phyloP scores from a whole-genome alignment of 2,797 vertebrate species.

The Hoplostethus mediterraneus region DNA sequence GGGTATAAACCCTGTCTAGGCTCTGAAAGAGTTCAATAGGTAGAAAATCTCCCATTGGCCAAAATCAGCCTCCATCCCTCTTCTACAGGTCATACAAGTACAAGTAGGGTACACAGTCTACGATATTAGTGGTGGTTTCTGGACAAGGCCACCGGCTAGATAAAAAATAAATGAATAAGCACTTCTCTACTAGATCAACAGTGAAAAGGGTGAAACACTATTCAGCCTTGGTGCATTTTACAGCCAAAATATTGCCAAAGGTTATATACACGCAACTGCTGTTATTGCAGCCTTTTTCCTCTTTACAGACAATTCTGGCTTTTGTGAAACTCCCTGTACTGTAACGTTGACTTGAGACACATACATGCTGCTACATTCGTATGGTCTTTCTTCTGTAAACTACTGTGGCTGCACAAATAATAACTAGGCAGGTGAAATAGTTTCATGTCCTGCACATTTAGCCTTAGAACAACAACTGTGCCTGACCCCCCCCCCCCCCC shows the following conservation, averaged over 20 bases:
- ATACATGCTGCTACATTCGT: not conserved
- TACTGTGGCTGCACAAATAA: too few species aligned
- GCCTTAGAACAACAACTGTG: not conserved
- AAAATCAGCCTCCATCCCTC: not conserved
- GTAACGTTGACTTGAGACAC: not conserved
- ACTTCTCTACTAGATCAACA: not conserved
- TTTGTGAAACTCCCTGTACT: not conserved
- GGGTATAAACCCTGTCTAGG: not conserved
- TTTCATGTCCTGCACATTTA: not conserved
- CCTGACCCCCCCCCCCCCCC: not conserved
- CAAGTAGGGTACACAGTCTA: not conserved
- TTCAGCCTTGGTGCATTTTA: not conserved
- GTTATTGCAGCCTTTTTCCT: not conserved
- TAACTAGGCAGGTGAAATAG: too few species aligned
- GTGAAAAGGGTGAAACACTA: not conserved
- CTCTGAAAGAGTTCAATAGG: too few species aligned
- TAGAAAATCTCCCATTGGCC: not conserved
- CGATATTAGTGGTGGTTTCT: not conserved
- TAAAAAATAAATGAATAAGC: not conserved
- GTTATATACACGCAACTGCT: not conserved
- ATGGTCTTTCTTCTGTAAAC: too few species aligned
- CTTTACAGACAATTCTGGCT: not conserved
- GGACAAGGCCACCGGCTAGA: conserved; percentile 10
- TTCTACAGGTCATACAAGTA: too few species aligned
- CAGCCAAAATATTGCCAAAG: conserved; percentile 12